Evolutionary conservation across 2,113 vertebrate genomes (phyloP).

Genomic region (Talpa occidentalis): DNA sequence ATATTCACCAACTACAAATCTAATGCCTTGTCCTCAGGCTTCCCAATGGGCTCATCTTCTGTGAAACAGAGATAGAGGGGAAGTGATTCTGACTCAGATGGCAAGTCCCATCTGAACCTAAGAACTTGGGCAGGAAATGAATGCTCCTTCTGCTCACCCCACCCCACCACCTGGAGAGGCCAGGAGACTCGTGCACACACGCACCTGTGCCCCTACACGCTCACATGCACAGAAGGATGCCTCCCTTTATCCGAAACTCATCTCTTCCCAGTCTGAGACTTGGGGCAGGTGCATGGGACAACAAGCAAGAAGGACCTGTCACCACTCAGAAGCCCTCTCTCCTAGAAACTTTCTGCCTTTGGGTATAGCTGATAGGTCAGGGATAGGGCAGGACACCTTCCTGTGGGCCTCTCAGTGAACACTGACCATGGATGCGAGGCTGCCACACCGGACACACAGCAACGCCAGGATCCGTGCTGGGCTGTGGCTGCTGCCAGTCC

Average conservation of each 20-base stretch:
- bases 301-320: background rate
- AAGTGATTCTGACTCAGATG: background rate
- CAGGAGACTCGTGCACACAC: background rate
- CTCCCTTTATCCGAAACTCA: background rate
- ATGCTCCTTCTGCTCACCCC: background rate
- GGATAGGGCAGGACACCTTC: background rate
- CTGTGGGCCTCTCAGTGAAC: background rate
- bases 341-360: background rate
- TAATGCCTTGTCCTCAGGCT: background rate
- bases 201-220: background rate
- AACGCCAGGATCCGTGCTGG: background rate
- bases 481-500: background rate
- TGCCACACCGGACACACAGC: background rate
- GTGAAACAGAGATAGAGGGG: background rate
- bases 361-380: accelerated
- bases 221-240: background rate
- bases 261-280: background rate
- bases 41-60: background rate
- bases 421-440: background rate
- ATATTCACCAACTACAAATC: background rate
- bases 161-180: background rate
- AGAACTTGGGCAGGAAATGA: background rate
- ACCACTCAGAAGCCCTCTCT: background rate
- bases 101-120: no score
- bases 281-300: background rate